A percentile compares a stretch with the other conserved stretches of the same genome.
These are phyloP conservation scores for Lasioglossum lativentre DNA, from an alignment of 2,888 invertebrate genomes.

Conservation along the genomic window DNA sequence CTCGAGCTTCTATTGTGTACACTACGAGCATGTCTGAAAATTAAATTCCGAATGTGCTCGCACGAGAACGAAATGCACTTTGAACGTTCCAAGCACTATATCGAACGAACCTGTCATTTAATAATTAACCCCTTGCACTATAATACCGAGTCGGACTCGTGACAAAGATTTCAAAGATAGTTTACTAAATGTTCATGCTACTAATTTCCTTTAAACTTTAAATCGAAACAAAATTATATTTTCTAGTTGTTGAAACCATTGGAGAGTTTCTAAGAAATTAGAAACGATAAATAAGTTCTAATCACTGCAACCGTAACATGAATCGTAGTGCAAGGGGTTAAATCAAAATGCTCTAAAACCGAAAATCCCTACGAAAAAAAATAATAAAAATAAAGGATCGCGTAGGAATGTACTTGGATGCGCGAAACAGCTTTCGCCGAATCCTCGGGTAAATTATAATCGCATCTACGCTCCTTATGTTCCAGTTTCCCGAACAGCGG, in stretches of 20 bases:
- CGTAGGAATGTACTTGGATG: background rate
- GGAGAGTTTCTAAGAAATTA: no score
- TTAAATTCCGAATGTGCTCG: background rate
- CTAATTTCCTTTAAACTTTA: no score
- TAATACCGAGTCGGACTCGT: no score
- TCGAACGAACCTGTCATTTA: no score
- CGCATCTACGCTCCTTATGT: background rate
- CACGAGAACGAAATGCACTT: background rate
- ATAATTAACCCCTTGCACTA: no score
- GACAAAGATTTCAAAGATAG: no score
- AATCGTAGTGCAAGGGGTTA: no score
- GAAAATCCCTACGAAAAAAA: background rate
- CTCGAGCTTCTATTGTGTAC: background rate
- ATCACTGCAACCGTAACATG: no score
- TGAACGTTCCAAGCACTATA: background rate
- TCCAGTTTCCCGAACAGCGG: background rate
- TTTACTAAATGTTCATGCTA: no score
- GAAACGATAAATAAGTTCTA: no score
- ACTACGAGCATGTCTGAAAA: background rate
- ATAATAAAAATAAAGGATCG: background rate
- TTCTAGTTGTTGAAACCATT: no score
- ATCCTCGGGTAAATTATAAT: background rate
- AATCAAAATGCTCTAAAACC: background rate
- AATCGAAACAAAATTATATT: no score
- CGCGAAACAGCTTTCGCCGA: background rate